phyloP scores from a whole-genome alignment of 2,888 invertebrate species.

The Molorchus minor region DNA sequence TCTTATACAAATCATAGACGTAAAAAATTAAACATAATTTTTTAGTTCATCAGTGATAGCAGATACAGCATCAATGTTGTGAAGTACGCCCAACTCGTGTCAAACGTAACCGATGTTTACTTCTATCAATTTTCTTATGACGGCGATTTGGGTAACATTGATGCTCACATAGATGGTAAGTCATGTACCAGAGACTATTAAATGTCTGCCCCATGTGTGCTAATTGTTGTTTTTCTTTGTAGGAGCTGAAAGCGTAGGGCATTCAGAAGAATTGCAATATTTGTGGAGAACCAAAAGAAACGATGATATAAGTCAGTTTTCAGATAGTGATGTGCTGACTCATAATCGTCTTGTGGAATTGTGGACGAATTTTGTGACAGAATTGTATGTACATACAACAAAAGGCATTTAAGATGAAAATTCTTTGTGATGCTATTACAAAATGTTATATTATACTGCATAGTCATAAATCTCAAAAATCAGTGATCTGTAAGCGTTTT shows the following conservation, averaged over 20 bases:
- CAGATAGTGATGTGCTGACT: constrained; percentile 16
- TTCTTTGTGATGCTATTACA: too few relatives aligned
- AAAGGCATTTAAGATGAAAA: too few relatives aligned
- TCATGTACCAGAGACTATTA: background rate
- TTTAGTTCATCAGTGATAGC: constrained; percentile 20
- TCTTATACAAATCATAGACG: background rate
- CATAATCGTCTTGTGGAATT: constrained; percentile 16
- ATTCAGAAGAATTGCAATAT: constrained; percentile 26
- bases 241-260: constrained; percentile 26
- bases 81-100: constrained; percentile 17
- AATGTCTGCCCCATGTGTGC: too few relatives aligned
- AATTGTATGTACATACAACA: constrained; percentile 8
- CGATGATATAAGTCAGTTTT: constrained; percentile 12
- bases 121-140: constrained; percentile 28
- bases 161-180: constrained; percentile 21
- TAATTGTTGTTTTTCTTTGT: too few relatives aligned
- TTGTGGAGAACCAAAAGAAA: constrained; percentile 10
- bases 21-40: background rate
- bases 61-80: constrained; percentile 17
- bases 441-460: too few relatives aligned
- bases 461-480: too few relatives aligned
- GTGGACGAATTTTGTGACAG: constrained; percentile 22
- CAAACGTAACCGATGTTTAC: constrained; percentile 13
- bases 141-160: constrained; percentile 17
- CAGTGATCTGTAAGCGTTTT: too few relatives aligned